These are phyloP conservation scores for Eurypyga helias DNA, from an alignment of 2,113 vertebrate species.

Conservation along the genomic window DNA sequence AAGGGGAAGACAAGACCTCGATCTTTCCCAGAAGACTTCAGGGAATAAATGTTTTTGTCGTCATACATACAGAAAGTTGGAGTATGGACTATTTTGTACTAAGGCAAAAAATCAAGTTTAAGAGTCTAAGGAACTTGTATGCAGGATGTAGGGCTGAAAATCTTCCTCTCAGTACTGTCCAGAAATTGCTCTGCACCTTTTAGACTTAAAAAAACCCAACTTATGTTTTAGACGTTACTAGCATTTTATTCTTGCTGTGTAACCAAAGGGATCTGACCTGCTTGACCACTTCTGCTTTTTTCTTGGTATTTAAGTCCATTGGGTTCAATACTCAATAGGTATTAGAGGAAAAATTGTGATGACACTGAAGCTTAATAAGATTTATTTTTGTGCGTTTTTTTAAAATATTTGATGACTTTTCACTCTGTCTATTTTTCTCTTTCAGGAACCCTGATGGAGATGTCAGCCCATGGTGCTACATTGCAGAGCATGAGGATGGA, in stretches of 20 bases:
- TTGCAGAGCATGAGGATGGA: conserved; percentile 91
- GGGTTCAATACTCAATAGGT: background rate
- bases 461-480: conserved; percentile 96
- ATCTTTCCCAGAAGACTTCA: background rate
- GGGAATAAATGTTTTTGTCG: background rate
- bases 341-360: background rate
- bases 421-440: background rate
- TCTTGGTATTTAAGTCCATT: background rate
- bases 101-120: background rate
- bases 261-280: background rate
- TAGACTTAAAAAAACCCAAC: background rate
- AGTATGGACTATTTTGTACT: background rate
- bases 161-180: background rate
- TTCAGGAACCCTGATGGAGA: conserved; percentile 94
- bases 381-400: background rate
- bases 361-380: background rate
- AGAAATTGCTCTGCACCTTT: background rate
- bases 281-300: background rate
- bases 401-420: background rate
- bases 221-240: background rate
- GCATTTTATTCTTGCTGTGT: background rate
- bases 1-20: background rate
- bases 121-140: background rate
- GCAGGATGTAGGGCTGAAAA: background rate
- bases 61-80: background rate